Conservation (phyloP, 2,888 invertebrate genomes). For the Eupithecia subumbrata region DNA sequence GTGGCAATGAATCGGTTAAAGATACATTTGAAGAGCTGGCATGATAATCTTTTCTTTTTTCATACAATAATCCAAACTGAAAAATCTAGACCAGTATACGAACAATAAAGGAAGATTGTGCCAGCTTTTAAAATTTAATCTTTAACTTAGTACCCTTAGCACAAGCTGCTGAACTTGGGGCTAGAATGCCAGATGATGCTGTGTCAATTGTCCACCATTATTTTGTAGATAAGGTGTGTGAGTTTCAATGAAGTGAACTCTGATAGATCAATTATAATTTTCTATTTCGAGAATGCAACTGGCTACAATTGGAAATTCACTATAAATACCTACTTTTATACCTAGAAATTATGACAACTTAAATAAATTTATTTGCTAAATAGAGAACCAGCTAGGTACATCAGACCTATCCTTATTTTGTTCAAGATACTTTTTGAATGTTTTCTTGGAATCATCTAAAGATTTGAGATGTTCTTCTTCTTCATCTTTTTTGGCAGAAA, state of each 20-base stretch:
- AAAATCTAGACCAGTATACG: no score
- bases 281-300: background rate
- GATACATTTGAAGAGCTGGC: no score
- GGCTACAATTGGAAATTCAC: background rate
- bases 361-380: conserved; percentile 66
- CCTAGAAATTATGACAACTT: background rate
- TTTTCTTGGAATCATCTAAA: conserved; percentile 85
- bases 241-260: background rate
- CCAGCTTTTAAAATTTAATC: no score
- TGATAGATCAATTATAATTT: background rate
- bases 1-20: no score
- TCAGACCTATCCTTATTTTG: conserved; percentile 88
- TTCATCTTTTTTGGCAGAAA: conserved; percentile 80
- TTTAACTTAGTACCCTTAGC: no score
- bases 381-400: conserved; percentile 91
- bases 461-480: conserved; percentile 85
- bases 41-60: no score
- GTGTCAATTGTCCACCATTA: no score
- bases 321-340: conserved; percentile 3
- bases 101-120: no score
- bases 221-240: background rate
- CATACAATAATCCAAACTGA: no score
- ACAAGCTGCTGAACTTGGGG: no score
- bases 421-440: conserved; percentile 84
- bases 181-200: no score